Conservation (phyloP, 2,113 vertebrate genomes). For the Myiozetetes cayanensis region DNA sequence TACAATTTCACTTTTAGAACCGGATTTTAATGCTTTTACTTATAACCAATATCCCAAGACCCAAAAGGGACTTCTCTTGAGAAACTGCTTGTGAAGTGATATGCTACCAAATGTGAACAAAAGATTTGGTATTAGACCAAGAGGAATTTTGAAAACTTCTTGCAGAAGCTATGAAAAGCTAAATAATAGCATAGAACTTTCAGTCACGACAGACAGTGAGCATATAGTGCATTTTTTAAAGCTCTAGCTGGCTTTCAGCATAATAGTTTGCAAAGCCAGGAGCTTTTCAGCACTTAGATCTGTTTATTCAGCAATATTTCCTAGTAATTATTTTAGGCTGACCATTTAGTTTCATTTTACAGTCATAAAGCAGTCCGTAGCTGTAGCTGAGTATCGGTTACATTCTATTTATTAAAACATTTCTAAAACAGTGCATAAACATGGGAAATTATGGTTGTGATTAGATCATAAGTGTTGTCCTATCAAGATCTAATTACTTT, state of each 20-base stretch:
- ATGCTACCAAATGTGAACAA: neutral
- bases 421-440: neutral
- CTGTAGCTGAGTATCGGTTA: neutral
- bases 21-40: neutral
- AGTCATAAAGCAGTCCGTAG: constrained; percentile 26
- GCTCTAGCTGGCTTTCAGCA: constrained; percentile 20
- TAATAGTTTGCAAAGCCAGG: constrained; percentile 34
- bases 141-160: neutral
- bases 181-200: constrained; percentile 11
- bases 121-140: neutral
- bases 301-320: constrained; percentile 58
- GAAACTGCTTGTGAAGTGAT: neutral
- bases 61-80: neutral
- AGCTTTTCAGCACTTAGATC: constrained; percentile 33
- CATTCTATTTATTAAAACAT: neutral
- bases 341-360: constrained; percentile 42
- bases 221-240: neutral
- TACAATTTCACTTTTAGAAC: neutral
- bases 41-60: neutral
- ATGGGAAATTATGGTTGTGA: neutral
- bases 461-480: constrained; percentile 26
- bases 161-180: neutral
- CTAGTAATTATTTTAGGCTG: constrained; percentile 44
- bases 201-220: neutral
- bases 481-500: constrained; percentile 15